A percentile compares a stretch with the other conserved stretches of the same genome.
phyloP scores from a whole-genome alignment of 1,140 invertebrate genomes.

The Lepidurus packardi region DNA sequence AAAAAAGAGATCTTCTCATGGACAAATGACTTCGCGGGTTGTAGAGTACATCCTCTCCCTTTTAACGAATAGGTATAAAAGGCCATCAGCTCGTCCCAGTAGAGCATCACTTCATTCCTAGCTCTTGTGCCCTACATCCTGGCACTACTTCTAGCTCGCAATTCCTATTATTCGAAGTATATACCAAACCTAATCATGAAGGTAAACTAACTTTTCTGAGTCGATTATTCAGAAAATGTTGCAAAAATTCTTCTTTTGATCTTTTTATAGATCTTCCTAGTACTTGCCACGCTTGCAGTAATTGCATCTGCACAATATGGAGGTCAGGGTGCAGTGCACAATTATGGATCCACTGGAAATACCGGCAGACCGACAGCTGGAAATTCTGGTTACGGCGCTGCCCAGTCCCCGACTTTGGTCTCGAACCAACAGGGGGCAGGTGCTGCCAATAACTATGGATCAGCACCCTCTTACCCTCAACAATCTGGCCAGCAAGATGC shows the following conservation, averaged over 20 bases:
- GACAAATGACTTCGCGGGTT: neutral
- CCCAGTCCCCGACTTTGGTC: neutral
- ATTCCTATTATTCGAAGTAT: neutral
- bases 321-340: neutral
- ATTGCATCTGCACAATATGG: neutral
- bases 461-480: neutral
- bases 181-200: neutral
- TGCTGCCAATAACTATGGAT: too few species aligned
- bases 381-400: neutral
- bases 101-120: neutral
- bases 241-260: too few species aligned
- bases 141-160: neutral
- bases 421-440: too few species aligned
- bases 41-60: neutral
- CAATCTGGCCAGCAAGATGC: neutral
- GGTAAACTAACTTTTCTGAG: neutral
- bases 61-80: neutral
- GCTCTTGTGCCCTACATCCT: neutral
- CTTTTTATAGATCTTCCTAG: neutral
- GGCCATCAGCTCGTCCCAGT: neutral
- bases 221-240: too few species aligned
- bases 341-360: neutral
- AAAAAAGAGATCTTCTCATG: neutral
- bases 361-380: neutral
- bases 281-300: neutral